Conservation (phyloP, 2,888 invertebrate genomes). For the Aphodius granarius region DNA sequence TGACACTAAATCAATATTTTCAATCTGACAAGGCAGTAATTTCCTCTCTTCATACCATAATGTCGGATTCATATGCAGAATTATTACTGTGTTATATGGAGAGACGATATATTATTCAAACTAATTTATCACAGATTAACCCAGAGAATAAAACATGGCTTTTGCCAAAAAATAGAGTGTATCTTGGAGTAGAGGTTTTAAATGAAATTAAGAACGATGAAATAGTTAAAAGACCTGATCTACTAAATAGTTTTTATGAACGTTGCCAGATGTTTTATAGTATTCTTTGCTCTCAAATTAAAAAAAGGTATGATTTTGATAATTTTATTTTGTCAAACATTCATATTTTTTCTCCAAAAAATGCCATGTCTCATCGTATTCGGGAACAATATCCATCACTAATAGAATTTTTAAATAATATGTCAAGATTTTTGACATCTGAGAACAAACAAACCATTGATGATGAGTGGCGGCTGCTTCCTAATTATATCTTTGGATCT, state of each 20-base stretch:
- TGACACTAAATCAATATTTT: conserved; percentile 17
- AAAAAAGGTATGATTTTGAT: conserved; percentile 3
- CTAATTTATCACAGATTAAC: conserved; percentile 2
- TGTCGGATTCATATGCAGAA: conserved; percentile 15
- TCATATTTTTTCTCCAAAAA: conserved; percentile 18
- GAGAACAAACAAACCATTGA: background rate
- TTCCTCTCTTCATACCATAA: background rate
- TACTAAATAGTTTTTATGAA: no score
- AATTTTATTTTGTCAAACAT: background rate
- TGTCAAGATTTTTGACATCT: background rate
- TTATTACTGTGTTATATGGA: conserved; percentile 17
- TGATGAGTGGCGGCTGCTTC: conserved; percentile 1
- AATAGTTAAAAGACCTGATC: no score
- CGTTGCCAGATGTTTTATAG: no score
- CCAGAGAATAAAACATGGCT: background rate
- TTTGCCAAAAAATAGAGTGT: conserved; percentile 1
- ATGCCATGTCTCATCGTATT: background rate
- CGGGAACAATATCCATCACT: background rate
- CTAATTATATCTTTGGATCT: background rate
- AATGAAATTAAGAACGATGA: no score
- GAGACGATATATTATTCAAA: conserved; percentile 12
- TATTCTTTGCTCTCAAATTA: background rate
- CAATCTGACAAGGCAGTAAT: conserved; percentile 17
- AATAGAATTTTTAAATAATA: background rate
- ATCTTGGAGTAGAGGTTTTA: background rate